phyloP scores from a whole-genome alignment of 2,797 vertebrate species.

The Crypturellus tataupa region DNA sequence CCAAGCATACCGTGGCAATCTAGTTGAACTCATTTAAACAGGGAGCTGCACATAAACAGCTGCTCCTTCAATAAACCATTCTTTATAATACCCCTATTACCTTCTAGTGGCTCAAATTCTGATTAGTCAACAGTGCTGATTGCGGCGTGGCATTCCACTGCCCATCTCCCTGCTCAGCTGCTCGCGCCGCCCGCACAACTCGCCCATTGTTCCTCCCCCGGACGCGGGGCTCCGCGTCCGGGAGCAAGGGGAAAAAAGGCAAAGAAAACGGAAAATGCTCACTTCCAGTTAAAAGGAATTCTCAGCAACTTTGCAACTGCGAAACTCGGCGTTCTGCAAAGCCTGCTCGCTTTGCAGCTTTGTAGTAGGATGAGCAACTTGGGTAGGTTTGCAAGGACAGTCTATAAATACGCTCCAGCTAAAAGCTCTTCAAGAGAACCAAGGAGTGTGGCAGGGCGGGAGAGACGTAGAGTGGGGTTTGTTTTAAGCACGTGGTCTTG shows the following conservation, averaged over 20 bases:
- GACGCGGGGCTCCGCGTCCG: too few species aligned
- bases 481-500: neutral
- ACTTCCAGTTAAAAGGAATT: conserved; percentile 24
- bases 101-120: conserved; percentile 98
- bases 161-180: conserved; percentile 99
- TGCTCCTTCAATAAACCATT: conserved; percentile 97
- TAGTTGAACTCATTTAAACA: conserved; percentile 84
- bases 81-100: conserved; percentile 97
- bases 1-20: conserved; percentile 83
- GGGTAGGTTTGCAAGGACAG: neutral
- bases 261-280: neutral
- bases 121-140: conserved; percentile 99
- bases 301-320: neutral
- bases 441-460: neutral
- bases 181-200: conserved; percentile 88
- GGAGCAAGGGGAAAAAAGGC: too few species aligned
- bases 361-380: neutral
- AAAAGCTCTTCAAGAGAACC: neutral
- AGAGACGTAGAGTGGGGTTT: neutral
- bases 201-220: conserved; percentile 89
- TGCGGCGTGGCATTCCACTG: conserved; percentile 94
- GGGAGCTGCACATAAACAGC: conserved; percentile 94
- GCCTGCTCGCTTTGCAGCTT: neutral
- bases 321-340: neutral
- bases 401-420: neutral